phyloP scores from a whole-genome alignment of 2,888 invertebrate species.

The Ferrisia virgata region DNA sequence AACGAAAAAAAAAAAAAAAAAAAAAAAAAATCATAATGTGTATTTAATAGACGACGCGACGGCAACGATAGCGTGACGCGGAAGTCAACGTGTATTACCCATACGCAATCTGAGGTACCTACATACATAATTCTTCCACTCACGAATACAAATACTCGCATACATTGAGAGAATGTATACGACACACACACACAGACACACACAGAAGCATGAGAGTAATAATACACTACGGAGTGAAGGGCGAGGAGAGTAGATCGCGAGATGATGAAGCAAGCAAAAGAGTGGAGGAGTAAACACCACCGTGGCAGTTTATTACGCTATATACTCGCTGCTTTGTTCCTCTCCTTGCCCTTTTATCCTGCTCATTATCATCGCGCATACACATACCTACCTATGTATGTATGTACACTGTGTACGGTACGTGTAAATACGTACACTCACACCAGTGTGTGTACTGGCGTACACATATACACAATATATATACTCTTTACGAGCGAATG shows the following conservation, averaged over 20 bases:
- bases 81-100: not conserved
- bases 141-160: too few species aligned
- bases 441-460: too few species aligned
- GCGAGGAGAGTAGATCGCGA: not conserved
- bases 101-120: not conserved
- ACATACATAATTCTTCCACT: too few species aligned
- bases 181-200: too few species aligned
- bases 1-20: not conserved
- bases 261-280: not conserved
- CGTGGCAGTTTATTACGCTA: not conserved
- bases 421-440: not conserved
- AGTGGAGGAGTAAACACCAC: not conserved
- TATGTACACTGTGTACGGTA: too few species aligned
- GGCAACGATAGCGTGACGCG: not conserved
- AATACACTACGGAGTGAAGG: not conserved
- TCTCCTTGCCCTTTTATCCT: not conserved
- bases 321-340: not conserved
- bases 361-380: not conserved
- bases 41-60: not conserved
- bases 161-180: not conserved
- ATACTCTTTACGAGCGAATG: slow-evolving; percentile 8
- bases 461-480: not conserved
- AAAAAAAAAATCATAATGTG: not conserved
- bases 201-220: not conserved
- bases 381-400: not conserved